Percentiles rank a stretch among this genome's conserved stretches.
Evolutionary conservation across 35 echinoderm and acorn worm genomes (phyloP).

Genomic region (Stichopus chloronotus): DNA sequence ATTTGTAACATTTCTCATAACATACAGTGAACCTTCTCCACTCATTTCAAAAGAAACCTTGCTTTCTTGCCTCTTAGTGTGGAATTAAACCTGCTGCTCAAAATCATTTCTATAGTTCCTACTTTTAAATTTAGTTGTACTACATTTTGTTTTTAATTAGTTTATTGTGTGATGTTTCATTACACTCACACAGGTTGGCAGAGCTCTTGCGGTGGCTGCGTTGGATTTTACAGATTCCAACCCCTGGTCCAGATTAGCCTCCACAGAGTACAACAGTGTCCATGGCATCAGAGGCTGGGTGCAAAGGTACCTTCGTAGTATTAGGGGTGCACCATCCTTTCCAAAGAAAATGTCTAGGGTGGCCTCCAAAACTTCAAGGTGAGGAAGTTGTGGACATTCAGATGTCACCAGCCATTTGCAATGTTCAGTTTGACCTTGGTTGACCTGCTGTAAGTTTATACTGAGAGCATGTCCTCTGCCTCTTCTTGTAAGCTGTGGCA

Average conservation of each 20-base stretch:
- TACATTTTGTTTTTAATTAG: too few relatives aligned
- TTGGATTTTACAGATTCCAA: slow-evolving; percentile 86
- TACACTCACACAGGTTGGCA: slow-evolving; percentile 75
- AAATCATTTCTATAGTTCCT: too few relatives aligned
- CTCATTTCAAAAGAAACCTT: too few relatives aligned
- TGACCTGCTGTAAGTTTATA: too few relatives aligned
- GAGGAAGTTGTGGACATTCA: neutral
- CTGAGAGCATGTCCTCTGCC: too few relatives aligned
- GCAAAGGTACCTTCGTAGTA: slow-evolving; percentile 82
- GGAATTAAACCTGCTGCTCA: too few relatives aligned
- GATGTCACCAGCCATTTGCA: neutral
- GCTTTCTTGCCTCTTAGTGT: too few relatives aligned
- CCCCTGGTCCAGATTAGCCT: slow-evolving; percentile 88
- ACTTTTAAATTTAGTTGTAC: too few relatives aligned
- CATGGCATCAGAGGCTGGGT: slow-evolving; percentile 87
- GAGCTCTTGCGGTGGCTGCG: slow-evolving; percentile 84
- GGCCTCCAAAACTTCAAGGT: slow-evolving; percentile 94
- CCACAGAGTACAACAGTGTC: slow-evolving; percentile 83
- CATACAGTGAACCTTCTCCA: too few relatives aligned
- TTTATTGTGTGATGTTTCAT: neutral
- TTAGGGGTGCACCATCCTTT: slow-evolving; percentile 82
- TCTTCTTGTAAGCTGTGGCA: too few relatives aligned
- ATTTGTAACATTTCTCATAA: too few relatives aligned
- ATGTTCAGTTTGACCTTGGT: too few relatives aligned
- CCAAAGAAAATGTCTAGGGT: slow-evolving; percentile 97